These are phyloP conservation scores for Phallusia fumigata DNA, from an alignment of 23 tunicate species.

Conservation along the genomic window DNA sequence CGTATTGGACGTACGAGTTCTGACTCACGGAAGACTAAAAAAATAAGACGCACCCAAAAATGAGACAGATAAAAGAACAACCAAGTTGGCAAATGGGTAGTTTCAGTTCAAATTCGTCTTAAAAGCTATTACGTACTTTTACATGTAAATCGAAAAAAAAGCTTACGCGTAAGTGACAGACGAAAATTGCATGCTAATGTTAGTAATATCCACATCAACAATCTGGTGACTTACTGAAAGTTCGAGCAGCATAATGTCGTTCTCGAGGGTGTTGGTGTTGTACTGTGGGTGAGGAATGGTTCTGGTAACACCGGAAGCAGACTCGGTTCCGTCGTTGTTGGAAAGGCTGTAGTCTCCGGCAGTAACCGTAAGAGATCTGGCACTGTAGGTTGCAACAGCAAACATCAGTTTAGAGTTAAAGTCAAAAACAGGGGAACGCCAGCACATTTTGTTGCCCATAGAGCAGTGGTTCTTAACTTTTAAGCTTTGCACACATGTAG, in stretches of 20 bases:
- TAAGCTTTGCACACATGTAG: no score
- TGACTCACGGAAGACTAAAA: not conserved
- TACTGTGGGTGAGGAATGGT: conserved; percentile 73
- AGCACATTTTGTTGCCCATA: no score
- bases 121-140: no score
- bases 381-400: no score
- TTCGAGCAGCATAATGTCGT: conserved; percentile 81
- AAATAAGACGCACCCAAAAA: not conserved
- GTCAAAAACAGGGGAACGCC: no score
- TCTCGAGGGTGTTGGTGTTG: conserved; percentile 49
- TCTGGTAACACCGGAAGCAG: conserved; percentile 36
- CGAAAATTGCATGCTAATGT: not conserved
- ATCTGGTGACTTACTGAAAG: conserved; percentile 27
- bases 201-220: not conserved
- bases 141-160: no score
- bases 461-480: no score
- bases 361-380: conserved; percentile 36
- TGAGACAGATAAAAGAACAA: no score
- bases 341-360: conserved; percentile 60
- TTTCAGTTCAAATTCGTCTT: no score
- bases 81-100: no score
- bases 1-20: conserved; percentile 15
- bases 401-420: no score
- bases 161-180: no score
- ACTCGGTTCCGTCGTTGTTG: conserved; percentile 59